Evolutionary conservation across 2,797 vertebrate genomes (phyloP).

Genomic region (Melanotaenia boesemani): DNA sequence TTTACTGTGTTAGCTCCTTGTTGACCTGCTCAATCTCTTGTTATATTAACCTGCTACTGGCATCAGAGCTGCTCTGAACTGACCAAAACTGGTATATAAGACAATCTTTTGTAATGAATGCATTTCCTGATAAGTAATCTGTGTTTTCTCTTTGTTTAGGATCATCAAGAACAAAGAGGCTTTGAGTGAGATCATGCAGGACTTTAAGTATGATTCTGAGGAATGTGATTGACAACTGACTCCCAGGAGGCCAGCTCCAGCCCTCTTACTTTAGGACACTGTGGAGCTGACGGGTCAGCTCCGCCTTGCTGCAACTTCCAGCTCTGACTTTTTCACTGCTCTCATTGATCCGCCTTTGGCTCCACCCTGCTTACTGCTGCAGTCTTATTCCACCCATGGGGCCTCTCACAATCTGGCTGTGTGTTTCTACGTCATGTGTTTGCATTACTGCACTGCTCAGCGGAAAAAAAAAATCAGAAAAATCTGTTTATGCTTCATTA

Average conservation of each 20-base stretch:
- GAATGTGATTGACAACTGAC: constrained; percentile 83
- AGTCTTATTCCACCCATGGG: constrained; percentile 58
- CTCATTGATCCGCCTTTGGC: constrained; percentile 63
- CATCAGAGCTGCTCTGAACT: background rate
- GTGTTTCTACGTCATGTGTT: constrained; percentile 35
- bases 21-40: constrained; percentile 40
- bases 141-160: constrained; percentile 72
- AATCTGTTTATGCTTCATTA: constrained; percentile 11
- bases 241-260: constrained; percentile 24
- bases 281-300: constrained; percentile 41
- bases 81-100: background rate
- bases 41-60: constrained; percentile 16
- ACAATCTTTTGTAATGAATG: background rate
- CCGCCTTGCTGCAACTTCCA: constrained; percentile 55
- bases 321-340: constrained; percentile 53
- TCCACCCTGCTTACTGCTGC: constrained; percentile 70
- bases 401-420: constrained; percentile 30
- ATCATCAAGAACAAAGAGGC: constrained; percentile 95
- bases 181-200: constrained; percentile 96
- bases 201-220: constrained; percentile 96
- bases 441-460: constrained; percentile 32
- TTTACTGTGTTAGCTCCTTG: constrained; percentile 33
- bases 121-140: background rate
- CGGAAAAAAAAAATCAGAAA: background rate
- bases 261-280: constrained; percentile 33